phyloP scores from a whole-genome alignment of 2,888 invertebrate genomes.

The Chesias legatella region DNA sequence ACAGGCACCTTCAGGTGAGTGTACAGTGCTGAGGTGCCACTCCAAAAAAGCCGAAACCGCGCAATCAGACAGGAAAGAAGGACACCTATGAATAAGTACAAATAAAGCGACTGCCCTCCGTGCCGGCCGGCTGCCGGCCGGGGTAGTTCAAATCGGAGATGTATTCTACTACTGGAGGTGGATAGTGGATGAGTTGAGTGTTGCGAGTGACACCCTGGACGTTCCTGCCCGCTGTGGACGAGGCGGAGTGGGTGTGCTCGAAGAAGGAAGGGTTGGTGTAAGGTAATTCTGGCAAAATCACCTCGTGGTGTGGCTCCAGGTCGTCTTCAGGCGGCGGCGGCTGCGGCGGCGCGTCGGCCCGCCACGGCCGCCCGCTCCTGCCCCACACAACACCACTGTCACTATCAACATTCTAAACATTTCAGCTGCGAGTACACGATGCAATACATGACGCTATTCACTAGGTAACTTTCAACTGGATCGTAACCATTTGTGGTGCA shows the following conservation, averaged over 20 bases:
- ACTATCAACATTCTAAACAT: slow-evolving; percentile 38
- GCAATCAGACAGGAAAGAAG: slow-evolving; percentile 20
- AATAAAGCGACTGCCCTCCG: slow-evolving; percentile 35
- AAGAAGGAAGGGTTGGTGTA: slow-evolving; percentile 62
- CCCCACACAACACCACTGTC: slow-evolving; percentile 66
- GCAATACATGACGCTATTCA: slow-evolving; percentile 23
- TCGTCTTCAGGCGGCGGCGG: slow-evolving; percentile 68
- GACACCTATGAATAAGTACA: slow-evolving; percentile 25
- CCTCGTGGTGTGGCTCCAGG: slow-evolving; percentile 73
- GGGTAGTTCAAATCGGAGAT: slow-evolving; percentile 12
- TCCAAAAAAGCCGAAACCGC: slow-evolving; percentile 42
- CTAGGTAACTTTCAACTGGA: slow-evolving; percentile 7
- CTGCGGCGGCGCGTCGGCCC: slow-evolving; percentile 65
- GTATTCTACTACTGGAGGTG: slow-evolving; percentile 20
- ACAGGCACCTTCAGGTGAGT: slow-evolving; percentile 39
- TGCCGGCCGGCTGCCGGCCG: slow-evolving; percentile 10
- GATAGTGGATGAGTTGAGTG: slow-evolving; percentile 29
- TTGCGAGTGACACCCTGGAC: slow-evolving; percentile 65
- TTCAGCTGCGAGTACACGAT: slow-evolving; percentile 34
- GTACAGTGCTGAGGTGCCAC: slow-evolving; percentile 65
- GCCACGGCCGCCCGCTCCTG: slow-evolving; percentile 76
- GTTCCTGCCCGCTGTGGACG: slow-evolving; percentile 58
- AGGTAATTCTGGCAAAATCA: slow-evolving; percentile 80
- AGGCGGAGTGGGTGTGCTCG: slow-evolving; percentile 66
- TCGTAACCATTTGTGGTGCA: slow-evolving; percentile 8